Percentiles rank a stretch among this genome's conserved stretches.
Evolutionary conservation across 2,888 invertebrate genomes (phyloP).

Genomic region (Dendrolimus houi): DNA sequence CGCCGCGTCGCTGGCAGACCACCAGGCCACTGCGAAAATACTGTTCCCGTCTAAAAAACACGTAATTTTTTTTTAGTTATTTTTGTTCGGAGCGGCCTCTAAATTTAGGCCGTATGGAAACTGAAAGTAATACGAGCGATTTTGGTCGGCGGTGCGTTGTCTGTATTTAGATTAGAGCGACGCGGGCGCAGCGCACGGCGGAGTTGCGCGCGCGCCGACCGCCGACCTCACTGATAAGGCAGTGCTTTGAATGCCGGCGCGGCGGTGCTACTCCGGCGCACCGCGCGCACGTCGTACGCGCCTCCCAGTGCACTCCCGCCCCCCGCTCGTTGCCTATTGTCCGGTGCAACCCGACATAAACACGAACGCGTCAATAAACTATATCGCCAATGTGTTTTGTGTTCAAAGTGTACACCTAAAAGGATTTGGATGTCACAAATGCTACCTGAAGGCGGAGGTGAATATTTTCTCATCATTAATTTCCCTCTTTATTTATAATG

Average conservation of each 20-base stretch:
- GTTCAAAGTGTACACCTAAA: slow-evolving; percentile 20
- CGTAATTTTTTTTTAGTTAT: slow-evolving; percentile 59
- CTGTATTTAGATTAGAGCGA: slow-evolving; percentile 70
- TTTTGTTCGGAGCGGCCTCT: slow-evolving; percentile 70
- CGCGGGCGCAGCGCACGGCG: slow-evolving; percentile 32
- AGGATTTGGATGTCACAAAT: slow-evolving; percentile 66
- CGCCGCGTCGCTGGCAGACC: slow-evolving; percentile 43
- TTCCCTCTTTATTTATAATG: too few relatives aligned
- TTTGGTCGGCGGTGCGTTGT: slow-evolving; percentile 68
- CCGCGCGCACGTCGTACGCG: slow-evolving; percentile 12
- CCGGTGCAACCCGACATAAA: slow-evolving; percentile 1
- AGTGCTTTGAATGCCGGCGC: slow-evolving; percentile 3
- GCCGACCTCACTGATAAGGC: slow-evolving; percentile 8
- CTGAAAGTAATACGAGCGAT: slow-evolving; percentile 71
- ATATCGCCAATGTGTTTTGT: slow-evolving; percentile 29
- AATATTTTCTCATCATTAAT: slow-evolving; percentile 23
- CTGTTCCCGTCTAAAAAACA: slow-evolving; percentile 68
- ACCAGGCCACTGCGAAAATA: slow-evolving; percentile 52
- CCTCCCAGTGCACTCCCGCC: slow-evolving; percentile 4
- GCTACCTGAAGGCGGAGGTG: slow-evolving; percentile 69
- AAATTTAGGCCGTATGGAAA: slow-evolving; percentile 74
- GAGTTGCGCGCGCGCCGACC: slow-evolving; percentile 12
- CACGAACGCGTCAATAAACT: slow-evolving; percentile 9
- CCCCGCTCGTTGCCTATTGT: slow-evolving; percentile 11
- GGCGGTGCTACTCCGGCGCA: slow-evolving; percentile 2